Conservation (phyloP, 2,797 vertebrate genomes). For the Lerista edwardsae region DNA sequence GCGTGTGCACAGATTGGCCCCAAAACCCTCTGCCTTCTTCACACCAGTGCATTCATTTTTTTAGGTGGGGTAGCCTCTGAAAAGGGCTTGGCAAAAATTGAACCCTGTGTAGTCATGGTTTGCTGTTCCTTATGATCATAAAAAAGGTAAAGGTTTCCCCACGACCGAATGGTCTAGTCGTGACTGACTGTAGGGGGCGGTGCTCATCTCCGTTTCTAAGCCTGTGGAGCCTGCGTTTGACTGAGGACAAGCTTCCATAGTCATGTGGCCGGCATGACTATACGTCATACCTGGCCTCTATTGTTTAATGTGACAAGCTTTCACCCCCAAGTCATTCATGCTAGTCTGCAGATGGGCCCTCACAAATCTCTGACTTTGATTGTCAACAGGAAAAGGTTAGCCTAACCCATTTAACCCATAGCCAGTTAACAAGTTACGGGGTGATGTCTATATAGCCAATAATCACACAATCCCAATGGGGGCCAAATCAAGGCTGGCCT, state of each 20-base stretch:
- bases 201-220: no score
- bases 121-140: neutral
- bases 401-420: no score
- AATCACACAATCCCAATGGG: neutral
- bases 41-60: neutral
- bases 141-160: no score
- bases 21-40: neutral
- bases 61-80: neutral
- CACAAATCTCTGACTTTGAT: neutral
- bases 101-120: neutral
- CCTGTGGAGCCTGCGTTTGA: no score
- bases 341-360: conserved; percentile 36
- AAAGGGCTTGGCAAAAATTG: neutral
- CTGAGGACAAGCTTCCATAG: no score
- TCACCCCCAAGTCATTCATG: neutral
- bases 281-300: conserved; percentile 14
- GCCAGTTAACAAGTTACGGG: no score
- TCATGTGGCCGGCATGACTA: no score
- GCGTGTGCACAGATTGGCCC: neutral
- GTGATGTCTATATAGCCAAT: neutral
- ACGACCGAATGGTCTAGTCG: no score
- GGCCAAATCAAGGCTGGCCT: neutral
- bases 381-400: neutral
- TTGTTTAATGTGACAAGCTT: neutral
- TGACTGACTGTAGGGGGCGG: no score